Evolutionary conservation across 2,888 invertebrate genomes (phyloP), one percentile per base, ranked within the genome.

Genomic region (Tetranychus piercei): DNA sequence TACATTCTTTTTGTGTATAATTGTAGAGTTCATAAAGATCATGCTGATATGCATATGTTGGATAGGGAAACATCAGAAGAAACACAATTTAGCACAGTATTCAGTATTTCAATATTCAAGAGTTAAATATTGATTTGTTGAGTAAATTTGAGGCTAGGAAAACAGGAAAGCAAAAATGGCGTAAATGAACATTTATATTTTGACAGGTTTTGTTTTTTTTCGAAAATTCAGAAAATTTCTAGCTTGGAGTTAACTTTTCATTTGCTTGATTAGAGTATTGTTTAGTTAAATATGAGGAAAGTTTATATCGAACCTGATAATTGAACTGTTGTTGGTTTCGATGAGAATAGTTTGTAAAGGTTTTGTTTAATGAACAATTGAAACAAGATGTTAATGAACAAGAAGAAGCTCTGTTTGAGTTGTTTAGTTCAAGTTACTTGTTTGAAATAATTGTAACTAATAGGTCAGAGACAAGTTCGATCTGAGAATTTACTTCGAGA

Each of bases 401-500:
- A 55, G 55, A 55, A 15, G 55, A 55, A 15, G 15, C 15, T 15
- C 15, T 55, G 55, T 9, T 55, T 55, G 55, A 55, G 55, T 55
- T 55, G 34, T 55, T 55, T 55, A 55, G 55, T 55, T 55, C 55
- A 55, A 55, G 55, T 55, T 55, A 55, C 55, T 55, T 55, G 55
- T 55, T 55, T 55, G 55, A 55, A 55, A 55, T 55, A 15, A 55
- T 55, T 55, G 15, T 55, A 55, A 55, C 55, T 55, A 55, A 55
- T 55, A 55, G 55, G 55, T 55, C 55, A 55, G 55, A 55, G 55
- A 55, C 55, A 55, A 55, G 55, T 55, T 55, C 55, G 55, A 55
- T 15, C 55, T 55, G 55, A 55, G 55, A 55, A 55, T 55, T 55
- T 55, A 55, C 55, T 55, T 55, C 55, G 55, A 55, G 15, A 55